These are phyloP conservation scores for Chelonus formosanus DNA, from an alignment of 2,888 invertebrate species.

Conservation along the genomic window DNA sequence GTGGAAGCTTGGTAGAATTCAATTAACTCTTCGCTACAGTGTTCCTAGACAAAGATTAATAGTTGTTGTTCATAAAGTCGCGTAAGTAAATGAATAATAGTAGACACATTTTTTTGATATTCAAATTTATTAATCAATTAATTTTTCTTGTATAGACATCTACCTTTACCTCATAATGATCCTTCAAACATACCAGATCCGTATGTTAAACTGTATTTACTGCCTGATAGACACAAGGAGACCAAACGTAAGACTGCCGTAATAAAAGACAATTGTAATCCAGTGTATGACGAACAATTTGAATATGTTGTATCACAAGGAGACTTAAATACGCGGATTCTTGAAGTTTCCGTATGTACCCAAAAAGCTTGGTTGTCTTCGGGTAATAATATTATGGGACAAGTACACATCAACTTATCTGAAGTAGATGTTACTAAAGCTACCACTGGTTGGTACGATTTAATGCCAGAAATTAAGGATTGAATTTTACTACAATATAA, in stretches of 20 bases:
- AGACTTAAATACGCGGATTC: slow-evolving; percentile 78
- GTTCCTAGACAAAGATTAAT: slow-evolving; percentile 82
- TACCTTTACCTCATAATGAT: slow-evolving; percentile 77
- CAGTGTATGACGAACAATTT: slow-evolving; percentile 89
- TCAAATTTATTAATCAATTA: slow-evolving; percentile 21
- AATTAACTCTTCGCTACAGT: slow-evolving; percentile 86
- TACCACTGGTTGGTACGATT: slow-evolving; percentile 78
- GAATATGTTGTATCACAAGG: slow-evolving; percentile 86
- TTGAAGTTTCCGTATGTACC: slow-evolving; percentile 88
- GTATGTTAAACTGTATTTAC: slow-evolving; percentile 86
- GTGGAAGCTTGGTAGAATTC: slow-evolving; percentile 80
- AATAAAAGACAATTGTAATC: slow-evolving; percentile 89
- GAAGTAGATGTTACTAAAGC: slow-evolving; percentile 76
- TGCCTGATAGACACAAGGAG: slow-evolving; percentile 86
- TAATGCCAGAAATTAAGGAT: slow-evolving; percentile 69
- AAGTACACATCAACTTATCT: slow-evolving; percentile 76
- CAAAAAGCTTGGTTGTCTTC: slow-evolving; percentile 84
- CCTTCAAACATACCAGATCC: slow-evolving; percentile 87
- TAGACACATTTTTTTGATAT: neutral
- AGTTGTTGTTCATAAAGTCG: slow-evolving; percentile 88
- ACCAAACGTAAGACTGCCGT: slow-evolving; percentile 87
- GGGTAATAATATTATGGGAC: slow-evolving; percentile 85
- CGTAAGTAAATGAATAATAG: slow-evolving; percentile 70
- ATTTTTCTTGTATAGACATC: slow-evolving; percentile 68
- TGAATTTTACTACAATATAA: too few species aligned